Evolutionary conservation across 1,140 invertebrate genomes (phyloP).

Genomic region (Drosophila kikkawai): DNA sequence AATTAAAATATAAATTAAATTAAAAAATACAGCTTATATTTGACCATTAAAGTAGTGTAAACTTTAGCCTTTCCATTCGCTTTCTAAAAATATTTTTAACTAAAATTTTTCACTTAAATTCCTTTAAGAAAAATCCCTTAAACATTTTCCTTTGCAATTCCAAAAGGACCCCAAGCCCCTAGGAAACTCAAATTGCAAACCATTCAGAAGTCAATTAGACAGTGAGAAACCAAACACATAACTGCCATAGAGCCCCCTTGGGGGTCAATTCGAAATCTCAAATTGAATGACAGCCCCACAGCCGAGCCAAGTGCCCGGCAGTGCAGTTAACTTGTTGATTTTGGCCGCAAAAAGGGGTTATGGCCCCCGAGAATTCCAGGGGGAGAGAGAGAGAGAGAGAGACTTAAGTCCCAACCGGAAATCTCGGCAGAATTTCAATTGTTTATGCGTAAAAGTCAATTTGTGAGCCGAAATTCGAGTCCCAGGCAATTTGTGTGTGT

Average conservation of each 20-base stretch:
- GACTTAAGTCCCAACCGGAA: constrained; percentile 18
- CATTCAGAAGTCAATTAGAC: constrained; percentile 57
- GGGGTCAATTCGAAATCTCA: constrained; percentile 38
- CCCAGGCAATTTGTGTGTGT: constrained; percentile 15
- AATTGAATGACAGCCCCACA: constrained; percentile 50
- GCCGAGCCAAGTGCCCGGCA: constrained; percentile 22
- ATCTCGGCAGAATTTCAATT: constrained; percentile 65
- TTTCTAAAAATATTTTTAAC: not conserved
- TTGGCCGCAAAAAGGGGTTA: constrained; percentile 29
- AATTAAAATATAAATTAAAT: not conserved
- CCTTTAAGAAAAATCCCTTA: not conserved
- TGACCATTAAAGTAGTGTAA: not conserved
- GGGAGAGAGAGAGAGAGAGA: no score
- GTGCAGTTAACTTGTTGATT: constrained; percentile 80
- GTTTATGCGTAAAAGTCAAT: constrained; percentile 77
- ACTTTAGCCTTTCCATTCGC: not conserved
- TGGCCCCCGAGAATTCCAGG: not conserved
- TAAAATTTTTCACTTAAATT: not conserved
- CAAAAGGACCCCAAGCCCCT: not conserved
- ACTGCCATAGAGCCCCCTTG: constrained; percentile 34
- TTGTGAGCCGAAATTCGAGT: constrained; percentile 57
- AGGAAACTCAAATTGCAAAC: constrained; percentile 19
- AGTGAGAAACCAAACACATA: constrained; percentile 57
- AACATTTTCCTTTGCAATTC: not conserved
- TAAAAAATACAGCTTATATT: not conserved